Base-by-base conservation (phyloP, 2,797 vertebrate species). In the Botia kubotai region DNA sequence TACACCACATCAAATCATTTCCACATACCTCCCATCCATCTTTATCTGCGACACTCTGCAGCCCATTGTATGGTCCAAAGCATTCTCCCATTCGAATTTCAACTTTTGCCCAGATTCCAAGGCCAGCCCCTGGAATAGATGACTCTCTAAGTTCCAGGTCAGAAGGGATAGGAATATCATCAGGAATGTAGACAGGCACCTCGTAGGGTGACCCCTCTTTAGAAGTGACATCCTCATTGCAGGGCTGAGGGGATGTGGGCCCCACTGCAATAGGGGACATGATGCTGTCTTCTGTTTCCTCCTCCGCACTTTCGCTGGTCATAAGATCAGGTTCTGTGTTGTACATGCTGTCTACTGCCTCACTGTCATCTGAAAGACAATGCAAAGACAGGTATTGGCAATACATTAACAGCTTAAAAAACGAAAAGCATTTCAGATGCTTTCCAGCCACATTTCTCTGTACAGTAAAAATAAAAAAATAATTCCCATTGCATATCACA, bases 101-200 rank as follows among this genome's bases (percentile, higher is more conserved):
- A 90, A 93, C 94, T 93, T 96, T 98, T 91, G 97, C 96, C 98
- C 98, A 99, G 82, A 99, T 93, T 57, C 98, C 97, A 84, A 99
- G 95, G 87, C 97, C 97, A 0, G 97, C 96, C 12, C 97, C 97
- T 0, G 97, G 96, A 85, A 98, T 91, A n/a, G 97, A 98, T 79
- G 98, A 99, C 92, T 99, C 98, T 29, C 97, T 94, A 86, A 99
- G 95, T 92, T 99, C 98, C 87, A 99, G 96, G 89, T 98, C 96
- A 6, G 94, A 87, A 17, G 98, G 98, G 91, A 99, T 95, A 84
- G 97, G 97, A 95, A 98, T 98, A 94, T 99, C 98, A 46, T 99
- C 98, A 0, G 97, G 97, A 95, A 99, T 98, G 96, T 98, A 99
- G 94, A 99, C 98, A 0, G 97, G 97, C 73, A 97, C 97, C 92